Evolutionary conservation across 2,113 vertebrate species (phyloP).

Genomic region (Harpagus bidentatus): DNA sequence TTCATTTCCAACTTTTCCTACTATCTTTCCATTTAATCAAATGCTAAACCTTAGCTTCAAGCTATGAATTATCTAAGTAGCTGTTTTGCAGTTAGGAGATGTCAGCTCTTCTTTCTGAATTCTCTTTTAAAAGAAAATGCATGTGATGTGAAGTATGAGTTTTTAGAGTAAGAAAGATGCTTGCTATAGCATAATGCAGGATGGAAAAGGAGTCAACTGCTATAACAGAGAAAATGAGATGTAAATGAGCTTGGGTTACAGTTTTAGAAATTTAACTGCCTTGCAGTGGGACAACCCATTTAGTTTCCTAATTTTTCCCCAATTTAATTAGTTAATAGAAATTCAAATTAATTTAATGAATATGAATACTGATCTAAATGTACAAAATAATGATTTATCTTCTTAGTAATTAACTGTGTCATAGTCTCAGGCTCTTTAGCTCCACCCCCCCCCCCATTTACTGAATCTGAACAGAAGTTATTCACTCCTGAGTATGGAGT

Average conservation of each 20-base stretch:
- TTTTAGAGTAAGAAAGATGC: background rate
- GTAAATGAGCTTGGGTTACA: background rate
- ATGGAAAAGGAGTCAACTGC: background rate
- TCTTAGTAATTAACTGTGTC: background rate
- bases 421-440: background rate
- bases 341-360: background rate
- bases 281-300: background rate
- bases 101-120: background rate
- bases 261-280: background rate
- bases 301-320: background rate
- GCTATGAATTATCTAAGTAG: background rate
- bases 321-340: background rate
- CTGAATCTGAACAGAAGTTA: background rate
- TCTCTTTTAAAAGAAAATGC: background rate
- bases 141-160: background rate
- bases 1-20: background rate
- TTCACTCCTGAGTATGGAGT: background rate
- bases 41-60: background rate
- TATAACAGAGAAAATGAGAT: background rate
- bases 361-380: background rate
- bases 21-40: background rate
- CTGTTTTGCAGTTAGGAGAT: background rate
- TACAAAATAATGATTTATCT: background rate
- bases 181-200: background rate
- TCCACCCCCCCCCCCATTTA: background rate